A percentile compares a stretch with the other conserved stretches of the same genome.
phyloP scores from a whole-genome alignment of 1,140 invertebrate genomes.

The Asobara japonica region DNA sequence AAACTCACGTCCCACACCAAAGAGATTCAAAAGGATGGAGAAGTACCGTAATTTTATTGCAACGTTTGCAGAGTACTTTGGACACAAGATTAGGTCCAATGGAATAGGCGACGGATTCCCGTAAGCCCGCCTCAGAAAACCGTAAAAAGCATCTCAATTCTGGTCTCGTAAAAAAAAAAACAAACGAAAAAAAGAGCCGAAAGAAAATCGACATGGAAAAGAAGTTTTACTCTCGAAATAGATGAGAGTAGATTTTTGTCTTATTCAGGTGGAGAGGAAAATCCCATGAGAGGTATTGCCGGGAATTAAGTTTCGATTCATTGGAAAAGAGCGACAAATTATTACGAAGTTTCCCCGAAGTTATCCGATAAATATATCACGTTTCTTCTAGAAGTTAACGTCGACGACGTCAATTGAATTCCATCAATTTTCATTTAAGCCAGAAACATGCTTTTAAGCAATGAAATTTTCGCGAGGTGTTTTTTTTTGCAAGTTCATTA shows the following conservation, averaged over 20 bases:
- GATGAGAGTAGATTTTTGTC: background rate
- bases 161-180: background rate
- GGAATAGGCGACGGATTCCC: background rate
- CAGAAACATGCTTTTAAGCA: no score
- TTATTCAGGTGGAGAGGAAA: background rate
- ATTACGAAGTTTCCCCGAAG: background rate
- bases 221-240: background rate
- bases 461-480: no score
- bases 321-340: background rate
- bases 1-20: background rate
- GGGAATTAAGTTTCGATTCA: background rate
- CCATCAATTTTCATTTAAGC: background rate
- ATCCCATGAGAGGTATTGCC: background rate
- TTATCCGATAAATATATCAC: background rate
- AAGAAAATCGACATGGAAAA: background rate
- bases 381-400: background rate
- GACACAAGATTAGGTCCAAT: conserved; percentile 23
- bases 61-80: conserved; percentile 7
- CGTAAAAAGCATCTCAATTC: conserved; percentile 8
- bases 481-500: no score
- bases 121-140: background rate
- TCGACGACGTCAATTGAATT: background rate
- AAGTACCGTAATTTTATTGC: background rate
- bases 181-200: background rate
- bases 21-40: background rate